A percentile compares a stretch with the other conserved stretches of the same genome.
Evolutionary conservation across 2,888 invertebrate genomes (phyloP).

Genomic region (Sarcophaga carnaria): DNA sequence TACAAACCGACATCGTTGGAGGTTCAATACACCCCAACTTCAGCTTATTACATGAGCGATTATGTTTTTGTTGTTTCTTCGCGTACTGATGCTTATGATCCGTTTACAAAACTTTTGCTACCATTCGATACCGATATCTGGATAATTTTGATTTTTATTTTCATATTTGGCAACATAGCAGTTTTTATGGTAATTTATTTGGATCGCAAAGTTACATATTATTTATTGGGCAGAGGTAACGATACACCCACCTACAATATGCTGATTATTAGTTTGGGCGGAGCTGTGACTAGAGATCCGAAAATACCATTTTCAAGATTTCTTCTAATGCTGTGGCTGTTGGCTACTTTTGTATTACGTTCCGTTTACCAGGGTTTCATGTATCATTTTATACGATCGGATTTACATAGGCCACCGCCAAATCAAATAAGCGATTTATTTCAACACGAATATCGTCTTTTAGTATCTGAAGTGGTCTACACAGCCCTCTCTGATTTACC

Average conservation of each 20-base stretch:
- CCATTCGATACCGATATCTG: conserved; percentile 71
- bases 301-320: conserved; percentile 73
- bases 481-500: conserved; percentile 58
- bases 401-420: conserved; percentile 68
- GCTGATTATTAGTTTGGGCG: conserved; percentile 72
- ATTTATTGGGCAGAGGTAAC: conserved; percentile 70
- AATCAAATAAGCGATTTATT: conserved; percentile 64
- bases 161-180: conserved; percentile 60
- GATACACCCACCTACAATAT: conserved; percentile 71
- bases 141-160: conserved; percentile 63
- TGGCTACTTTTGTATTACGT: conserved; percentile 72
- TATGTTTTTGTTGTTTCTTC: conserved; percentile 70
- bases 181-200: conserved; percentile 20
- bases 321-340: conserved; percentile 72
- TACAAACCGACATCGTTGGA: conserved; percentile 66
- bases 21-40: conserved; percentile 68
- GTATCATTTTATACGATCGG: conserved; percentile 72
- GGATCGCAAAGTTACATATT: conserved; percentile 42
- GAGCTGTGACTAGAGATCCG: conserved; percentile 66
- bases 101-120: conserved; percentile 70
- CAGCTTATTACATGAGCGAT: conserved; percentile 70
- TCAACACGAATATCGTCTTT: conserved; percentile 61
- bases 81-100: conserved; percentile 61
- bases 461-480: conserved; percentile 62
- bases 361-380: conserved; percentile 73